Base-by-base conservation (phyloP, 2,888 invertebrate species). In the Drosophila subsilvestris region DNA sequence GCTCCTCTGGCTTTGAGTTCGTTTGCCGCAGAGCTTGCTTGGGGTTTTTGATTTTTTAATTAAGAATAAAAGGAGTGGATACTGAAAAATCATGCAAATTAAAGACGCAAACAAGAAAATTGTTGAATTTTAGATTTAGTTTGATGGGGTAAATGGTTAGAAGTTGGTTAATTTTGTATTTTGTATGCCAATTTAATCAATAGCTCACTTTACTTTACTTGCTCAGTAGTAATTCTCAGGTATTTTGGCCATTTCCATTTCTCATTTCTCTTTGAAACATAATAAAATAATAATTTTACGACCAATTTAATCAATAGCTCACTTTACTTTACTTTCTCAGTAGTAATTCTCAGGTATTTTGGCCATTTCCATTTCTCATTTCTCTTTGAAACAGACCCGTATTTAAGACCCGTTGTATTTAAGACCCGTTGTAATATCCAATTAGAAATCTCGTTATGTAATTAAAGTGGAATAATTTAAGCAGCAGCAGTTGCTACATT, bases 391-490 rank as follows among this genome's bases (percentile, higher is more conserved):
- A n/a, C n/a, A n/a, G n/a, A n/a, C n/a, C n/a, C n/a, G n/a, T n/a
- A n/a, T n/a, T n/a, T n/a, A n/a, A n/a, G n/a, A n/a, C 17, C 12
- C 20, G 20, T 37, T 49, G 49, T 54, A 55, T 65, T 63, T 9
- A 42, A 8, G 32, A 32, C 32, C 32, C 6, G 9, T 4, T 22
- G 25, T 37, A 18, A n/a, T 27, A 22, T 27, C 62, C 53, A 79
- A 76, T 70, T 74, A 76, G 67, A 59, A 44, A 32, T 63, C 57
- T 63, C 56, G 57, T 71, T 78, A 55, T 68, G 62, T 57, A 77
- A 75, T 78, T 72, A 69, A 69, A 79, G 67, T 55, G 63, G 12
- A 44, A 37, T 54, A 61, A 63, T 72, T 79, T 70, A 60, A 62
- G 66, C 43, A 56, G 57, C 53, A 65, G 63, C 45, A 45, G 9